Evolutionary conservation across 2,113 vertebrate genomes (phyloP).

Genomic region (Corythoichthys intestinalis): DNA sequence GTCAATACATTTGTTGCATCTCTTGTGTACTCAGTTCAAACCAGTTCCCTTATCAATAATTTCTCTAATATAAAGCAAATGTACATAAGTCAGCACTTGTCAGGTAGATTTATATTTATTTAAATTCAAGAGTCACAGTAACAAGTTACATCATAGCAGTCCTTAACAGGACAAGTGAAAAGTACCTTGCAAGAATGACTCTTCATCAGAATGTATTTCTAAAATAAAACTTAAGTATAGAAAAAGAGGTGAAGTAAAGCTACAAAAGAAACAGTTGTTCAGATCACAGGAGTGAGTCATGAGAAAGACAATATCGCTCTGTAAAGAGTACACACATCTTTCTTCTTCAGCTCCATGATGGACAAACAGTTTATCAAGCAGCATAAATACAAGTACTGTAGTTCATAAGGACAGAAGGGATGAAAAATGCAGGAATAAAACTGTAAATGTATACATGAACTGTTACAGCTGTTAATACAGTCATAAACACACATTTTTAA

Average conservation of each 20-base stretch:
- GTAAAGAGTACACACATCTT: conserved; percentile 56
- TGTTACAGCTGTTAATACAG: conserved; percentile 22
- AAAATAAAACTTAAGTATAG: conserved; percentile 68
- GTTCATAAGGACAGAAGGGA: conserved; percentile 29
- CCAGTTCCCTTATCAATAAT: background rate
- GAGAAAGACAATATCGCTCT: conserved; percentile 68
- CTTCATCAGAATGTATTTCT: conserved; percentile 64
- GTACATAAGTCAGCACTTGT: background rate
- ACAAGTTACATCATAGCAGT: conserved; percentile 76
- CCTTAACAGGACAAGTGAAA: conserved; percentile 67
- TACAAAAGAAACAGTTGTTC: conserved; percentile 44
- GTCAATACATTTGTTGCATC: no score
- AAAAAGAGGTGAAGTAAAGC: conserved; percentile 48
- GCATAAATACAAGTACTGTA: conserved; percentile 52
- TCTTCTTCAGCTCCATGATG: conserved; percentile 71
- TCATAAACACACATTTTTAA: conserved; percentile 13
- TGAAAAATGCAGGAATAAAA: conserved; percentile 18
- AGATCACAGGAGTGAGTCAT: conserved; percentile 59
- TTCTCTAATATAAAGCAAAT: background rate
- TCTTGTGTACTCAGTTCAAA: background rate
- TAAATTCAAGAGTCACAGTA: conserved; percentile 72
- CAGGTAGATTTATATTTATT: conserved; percentile 49
- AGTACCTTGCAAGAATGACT: conserved; percentile 69
- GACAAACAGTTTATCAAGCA: conserved; percentile 54
- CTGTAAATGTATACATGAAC: background rate